phyloP scores from a whole-genome alignment of 2,797 vertebrate genomes.

The Echeneis naucrates region DNA sequence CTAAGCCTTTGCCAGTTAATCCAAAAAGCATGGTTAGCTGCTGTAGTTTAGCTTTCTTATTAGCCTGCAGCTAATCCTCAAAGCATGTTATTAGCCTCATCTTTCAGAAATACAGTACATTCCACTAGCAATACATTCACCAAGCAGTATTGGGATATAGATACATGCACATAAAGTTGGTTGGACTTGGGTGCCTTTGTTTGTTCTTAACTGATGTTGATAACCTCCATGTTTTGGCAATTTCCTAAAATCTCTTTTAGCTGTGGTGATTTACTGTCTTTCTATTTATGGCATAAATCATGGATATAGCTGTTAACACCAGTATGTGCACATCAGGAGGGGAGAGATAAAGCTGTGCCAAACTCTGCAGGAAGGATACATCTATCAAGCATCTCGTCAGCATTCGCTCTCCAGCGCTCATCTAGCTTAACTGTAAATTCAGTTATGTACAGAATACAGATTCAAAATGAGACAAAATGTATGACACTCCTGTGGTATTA shows the following conservation, averaged over 20 bases:
- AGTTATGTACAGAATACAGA: not conserved
- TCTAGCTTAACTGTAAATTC: not conserved
- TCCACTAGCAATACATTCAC: slow-evolving; percentile 3
- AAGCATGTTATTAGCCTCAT: slow-evolving; percentile 36
- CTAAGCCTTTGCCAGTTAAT: slow-evolving; percentile 70
- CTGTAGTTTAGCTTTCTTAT: slow-evolving; percentile 54
- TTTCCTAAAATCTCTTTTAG: not conserved
- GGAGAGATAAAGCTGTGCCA: not conserved
- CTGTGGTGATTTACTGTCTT: not conserved
- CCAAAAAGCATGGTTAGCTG: slow-evolving; percentile 47
- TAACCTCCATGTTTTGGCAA: not conserved
- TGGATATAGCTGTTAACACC: not conserved
- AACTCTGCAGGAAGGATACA: slow-evolving; percentile 1
- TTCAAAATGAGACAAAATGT: not conserved
- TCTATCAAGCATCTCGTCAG: not conserved
- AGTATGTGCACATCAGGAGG: not conserved
- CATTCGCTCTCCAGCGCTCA: not conserved
- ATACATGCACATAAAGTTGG: not conserved
- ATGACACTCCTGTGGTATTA: not conserved
- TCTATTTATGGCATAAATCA: not conserved
- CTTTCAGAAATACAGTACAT: slow-evolving; percentile 10
- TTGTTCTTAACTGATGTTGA: not conserved
- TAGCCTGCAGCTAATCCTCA: slow-evolving; percentile 60
- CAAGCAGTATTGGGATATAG: not conserved
- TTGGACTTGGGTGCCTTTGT: not conserved